phyloP scores from a whole-genome alignment of 2,113 vertebrate genomes.

The Choloepus hoffmanni region DNA sequence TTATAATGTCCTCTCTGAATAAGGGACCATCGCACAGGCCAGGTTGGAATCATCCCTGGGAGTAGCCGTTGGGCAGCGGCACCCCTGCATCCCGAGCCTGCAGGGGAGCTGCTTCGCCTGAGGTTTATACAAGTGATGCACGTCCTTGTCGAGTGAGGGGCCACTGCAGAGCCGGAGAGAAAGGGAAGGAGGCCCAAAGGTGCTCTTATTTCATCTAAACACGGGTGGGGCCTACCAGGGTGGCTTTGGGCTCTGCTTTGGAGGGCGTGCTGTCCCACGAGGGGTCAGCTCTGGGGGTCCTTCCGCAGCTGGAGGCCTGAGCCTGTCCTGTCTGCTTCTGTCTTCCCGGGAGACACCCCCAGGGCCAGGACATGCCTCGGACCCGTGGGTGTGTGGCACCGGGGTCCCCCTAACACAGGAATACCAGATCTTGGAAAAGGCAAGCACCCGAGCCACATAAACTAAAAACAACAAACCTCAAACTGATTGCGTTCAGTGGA shows the following conservation, averaged over 20 bases:
- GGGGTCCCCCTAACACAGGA: not conserved
- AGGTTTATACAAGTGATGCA: rapidly evolving
- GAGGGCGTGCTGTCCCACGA: not conserved
- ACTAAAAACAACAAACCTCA: not conserved
- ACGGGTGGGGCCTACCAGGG: rapidly evolving
- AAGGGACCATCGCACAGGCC: rapidly evolving
- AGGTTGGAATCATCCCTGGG: not conserved
- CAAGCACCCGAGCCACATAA: rapidly evolving
- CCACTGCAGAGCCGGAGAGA: not conserved
- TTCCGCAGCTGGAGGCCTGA: no score
- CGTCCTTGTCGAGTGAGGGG: not conserved
- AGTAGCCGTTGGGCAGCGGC: not conserved
- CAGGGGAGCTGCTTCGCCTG: rapidly evolving
- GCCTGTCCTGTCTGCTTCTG: rapidly evolving
- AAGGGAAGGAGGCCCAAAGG: not conserved
- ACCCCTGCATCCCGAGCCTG: rapidly evolving
- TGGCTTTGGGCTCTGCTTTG: not conserved
- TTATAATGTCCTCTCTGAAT: not conserved
- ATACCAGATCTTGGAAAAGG: not conserved
- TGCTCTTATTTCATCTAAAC: not conserved
- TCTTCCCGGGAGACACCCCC: not conserved
- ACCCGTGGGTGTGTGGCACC: rapidly evolving
- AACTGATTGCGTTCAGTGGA: rapidly evolving
- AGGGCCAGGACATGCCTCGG: rapidly evolving
- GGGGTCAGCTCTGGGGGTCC: not conserved